These are phyloP conservation scores for Danio tinwini DNA, from an alignment of 2,797 vertebrate genomes.

Conservation along the genomic window DNA sequence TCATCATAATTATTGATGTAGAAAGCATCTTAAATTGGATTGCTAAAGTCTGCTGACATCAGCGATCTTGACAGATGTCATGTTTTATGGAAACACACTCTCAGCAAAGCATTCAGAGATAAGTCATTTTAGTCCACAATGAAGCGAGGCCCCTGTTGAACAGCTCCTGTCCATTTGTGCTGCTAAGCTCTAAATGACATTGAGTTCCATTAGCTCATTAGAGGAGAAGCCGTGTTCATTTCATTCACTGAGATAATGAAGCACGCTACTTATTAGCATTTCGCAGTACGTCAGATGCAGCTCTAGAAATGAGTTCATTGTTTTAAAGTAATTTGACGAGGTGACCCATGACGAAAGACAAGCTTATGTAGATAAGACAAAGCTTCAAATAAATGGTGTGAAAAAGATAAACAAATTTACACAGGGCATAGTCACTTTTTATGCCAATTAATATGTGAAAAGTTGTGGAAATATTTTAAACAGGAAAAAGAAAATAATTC, in stretches of 20 bases:
- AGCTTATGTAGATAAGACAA: slow-evolving; percentile 1
- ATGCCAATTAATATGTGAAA: no score
- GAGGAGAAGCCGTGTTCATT: slow-evolving; percentile 20
- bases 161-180: slow-evolving; percentile 17
- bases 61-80: slow-evolving; percentile 52
- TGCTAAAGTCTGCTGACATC: slow-evolving; percentile 40
- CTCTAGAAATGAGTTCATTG: slow-evolving; percentile 22
- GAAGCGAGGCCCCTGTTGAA: slow-evolving; percentile 43
- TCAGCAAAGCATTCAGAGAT: slow-evolving; percentile 43
- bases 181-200: slow-evolving; percentile 23
- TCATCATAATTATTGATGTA: slow-evolving; percentile 47
- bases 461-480: no score
- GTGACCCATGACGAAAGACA: neutral
- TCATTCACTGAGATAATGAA: slow-evolving; percentile 24
- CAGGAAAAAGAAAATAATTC: no score
- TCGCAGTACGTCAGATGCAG: slow-evolving; percentile 26
- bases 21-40: slow-evolving; percentile 35
- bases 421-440: neutral
- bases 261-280: slow-evolving; percentile 21
- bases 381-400: slow-evolving; percentile 21
- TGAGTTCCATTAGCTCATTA: slow-evolving; percentile 24
- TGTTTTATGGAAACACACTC: slow-evolving; percentile 49
- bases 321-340: slow-evolving; percentile 8
- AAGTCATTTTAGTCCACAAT: slow-evolving; percentile 53
- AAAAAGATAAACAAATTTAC: slow-evolving; percentile 3